These are phyloP conservation scores for Pseudomyrmex sp. DNA, from an alignment of 1,140 invertebrate species.

Conservation along the genomic window DNA sequence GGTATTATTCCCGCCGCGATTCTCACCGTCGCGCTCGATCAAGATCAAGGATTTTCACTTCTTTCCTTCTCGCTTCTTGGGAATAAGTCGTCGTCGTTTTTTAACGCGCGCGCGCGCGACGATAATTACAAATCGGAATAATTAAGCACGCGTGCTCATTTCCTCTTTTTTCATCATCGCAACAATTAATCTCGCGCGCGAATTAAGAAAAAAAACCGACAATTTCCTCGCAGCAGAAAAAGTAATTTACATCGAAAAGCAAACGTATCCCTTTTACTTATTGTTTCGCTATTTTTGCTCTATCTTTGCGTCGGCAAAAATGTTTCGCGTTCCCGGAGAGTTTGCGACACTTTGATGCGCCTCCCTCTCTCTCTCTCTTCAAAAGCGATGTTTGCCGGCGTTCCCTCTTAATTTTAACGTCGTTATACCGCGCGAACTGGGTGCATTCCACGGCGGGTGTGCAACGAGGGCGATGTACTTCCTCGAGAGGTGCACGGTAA, in stretches of 20 bases:
- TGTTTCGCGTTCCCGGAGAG: background rate
- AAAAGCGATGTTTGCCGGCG: too few species aligned
- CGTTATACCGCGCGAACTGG: background rate
- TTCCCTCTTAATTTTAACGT: background rate
- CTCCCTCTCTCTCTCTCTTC: too few species aligned
- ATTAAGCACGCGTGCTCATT: too few species aligned
- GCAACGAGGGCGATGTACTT: background rate
- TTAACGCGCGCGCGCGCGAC: background rate
- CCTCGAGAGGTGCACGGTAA: constrained; percentile 10
- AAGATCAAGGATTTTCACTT: constrained; percentile 61
- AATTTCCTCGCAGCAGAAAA: too few species aligned
- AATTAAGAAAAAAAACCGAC: too few species aligned
- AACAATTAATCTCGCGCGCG: too few species aligned
- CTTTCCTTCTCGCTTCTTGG: background rate
- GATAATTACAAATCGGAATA: too few species aligned
- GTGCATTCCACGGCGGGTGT: constrained; percentile 15
- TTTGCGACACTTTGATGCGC: too few species aligned
- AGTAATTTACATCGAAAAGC: too few species aligned
- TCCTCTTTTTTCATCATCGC: too few species aligned
- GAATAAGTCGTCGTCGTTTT: background rate
- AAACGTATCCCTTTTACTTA: too few species aligned
- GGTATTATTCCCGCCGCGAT: constrained; percentile 30
- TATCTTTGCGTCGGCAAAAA: background rate
- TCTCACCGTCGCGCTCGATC: constrained; percentile 17
- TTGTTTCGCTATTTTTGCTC: too few species aligned